Conservation (phyloP, 92 coral and sea anemone species). For the Meandrina meandrites region DNA sequence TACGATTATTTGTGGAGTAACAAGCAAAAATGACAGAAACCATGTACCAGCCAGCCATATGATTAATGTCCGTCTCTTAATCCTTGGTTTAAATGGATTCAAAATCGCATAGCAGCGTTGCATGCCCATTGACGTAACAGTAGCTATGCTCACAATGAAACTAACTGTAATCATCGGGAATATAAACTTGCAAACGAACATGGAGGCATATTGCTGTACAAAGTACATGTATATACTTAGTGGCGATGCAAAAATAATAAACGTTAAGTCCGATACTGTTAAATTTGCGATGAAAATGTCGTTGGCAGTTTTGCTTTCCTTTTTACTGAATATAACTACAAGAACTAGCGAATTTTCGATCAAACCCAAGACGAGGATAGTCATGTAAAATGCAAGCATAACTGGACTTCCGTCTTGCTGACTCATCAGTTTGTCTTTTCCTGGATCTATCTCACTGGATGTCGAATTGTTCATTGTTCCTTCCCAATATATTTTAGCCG, state of each 20-base stretch:
- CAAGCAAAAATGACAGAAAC: background rate
- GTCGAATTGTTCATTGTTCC: background rate
- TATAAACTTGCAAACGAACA: slow-evolving; percentile 2
- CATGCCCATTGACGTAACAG: background rate
- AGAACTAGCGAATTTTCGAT: background rate
- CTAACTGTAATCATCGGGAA: slow-evolving; percentile 13
- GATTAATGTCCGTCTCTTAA: background rate
- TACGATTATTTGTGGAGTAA: background rate
- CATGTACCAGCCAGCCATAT: background rate
- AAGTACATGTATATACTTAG: background rate
- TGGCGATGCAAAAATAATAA: background rate
- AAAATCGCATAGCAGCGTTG: slow-evolving; percentile 10
- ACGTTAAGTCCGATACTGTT: background rate
- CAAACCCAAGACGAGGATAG: background rate
- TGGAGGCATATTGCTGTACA: background rate
- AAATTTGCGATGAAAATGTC: slow-evolving; percentile 6
- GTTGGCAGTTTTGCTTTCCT: background rate
- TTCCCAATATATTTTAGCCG: too few species aligned
- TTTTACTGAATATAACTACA: background rate
- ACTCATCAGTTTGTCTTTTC: background rate
- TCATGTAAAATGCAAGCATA: background rate
- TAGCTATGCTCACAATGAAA: background rate
- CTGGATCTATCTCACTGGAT: background rate
- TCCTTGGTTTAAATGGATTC: background rate
- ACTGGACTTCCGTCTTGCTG: background rate